Percentiles rank a stretch among this genome's conserved stretches.
phyloP scores from a whole-genome alignment of 2,797 vertebrate genomes.

The Chromobotia macracanthus region DNA sequence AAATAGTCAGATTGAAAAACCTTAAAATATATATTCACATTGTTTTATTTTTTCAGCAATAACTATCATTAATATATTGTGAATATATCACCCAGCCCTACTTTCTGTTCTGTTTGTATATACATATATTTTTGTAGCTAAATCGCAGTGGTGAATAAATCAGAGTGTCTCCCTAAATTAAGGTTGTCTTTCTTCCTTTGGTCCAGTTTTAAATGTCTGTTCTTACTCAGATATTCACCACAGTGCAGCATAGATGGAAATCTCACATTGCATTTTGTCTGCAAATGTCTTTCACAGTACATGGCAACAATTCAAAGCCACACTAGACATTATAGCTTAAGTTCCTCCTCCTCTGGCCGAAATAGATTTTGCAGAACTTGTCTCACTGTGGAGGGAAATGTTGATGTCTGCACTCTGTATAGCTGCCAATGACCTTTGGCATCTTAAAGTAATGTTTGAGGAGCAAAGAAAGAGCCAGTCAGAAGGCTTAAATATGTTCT shows the following conservation, averaged over 20 bases:
- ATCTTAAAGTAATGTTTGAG: conserved; percentile 17
- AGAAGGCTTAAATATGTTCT: background rate
- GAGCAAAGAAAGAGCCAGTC: conserved; percentile 14
- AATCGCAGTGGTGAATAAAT: conserved; percentile 16
- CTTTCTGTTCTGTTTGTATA: conserved; percentile 2
- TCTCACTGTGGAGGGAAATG: conserved; percentile 26
- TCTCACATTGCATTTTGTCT: conserved; percentile 16
- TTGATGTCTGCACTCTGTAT: background rate
- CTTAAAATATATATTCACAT: background rate
- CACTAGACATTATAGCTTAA: conserved; percentile 28
- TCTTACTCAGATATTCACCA: background rate
- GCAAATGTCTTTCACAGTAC: conserved; percentile 36
- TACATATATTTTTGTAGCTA: conserved; percentile 24
- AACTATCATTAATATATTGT: background rate
- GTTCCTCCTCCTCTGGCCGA: conserved; percentile 37
- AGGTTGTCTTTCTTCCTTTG: background rate
- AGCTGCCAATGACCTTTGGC: background rate
- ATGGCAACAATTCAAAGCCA: conserved; percentile 24
- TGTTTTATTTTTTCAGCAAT: background rate
- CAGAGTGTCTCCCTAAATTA: conserved; percentile 36
- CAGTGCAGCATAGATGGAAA: conserved; percentile 15
- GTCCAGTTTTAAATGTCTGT: conserved; percentile 2
- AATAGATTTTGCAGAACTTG: conserved; percentile 47
- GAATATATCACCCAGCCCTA: background rate
- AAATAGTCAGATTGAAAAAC: background rate